Evolutionary conservation across 2,888 invertebrate species (phyloP).

Genomic region (Sarcophaga carnaria): DNA sequence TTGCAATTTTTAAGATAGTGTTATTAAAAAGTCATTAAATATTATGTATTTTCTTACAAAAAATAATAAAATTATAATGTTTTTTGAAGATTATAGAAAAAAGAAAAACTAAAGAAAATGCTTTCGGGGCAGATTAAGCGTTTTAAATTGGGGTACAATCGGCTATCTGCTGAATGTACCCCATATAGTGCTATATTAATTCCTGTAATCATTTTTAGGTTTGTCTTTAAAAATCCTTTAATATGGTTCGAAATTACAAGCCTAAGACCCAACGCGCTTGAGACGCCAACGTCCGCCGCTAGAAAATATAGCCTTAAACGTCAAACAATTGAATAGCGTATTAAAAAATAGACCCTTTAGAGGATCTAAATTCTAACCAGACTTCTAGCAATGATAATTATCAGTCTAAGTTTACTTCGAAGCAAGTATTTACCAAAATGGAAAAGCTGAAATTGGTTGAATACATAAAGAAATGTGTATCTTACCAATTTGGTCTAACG

Average conservation of each 20-base stretch:
- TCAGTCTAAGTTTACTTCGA: constrained; percentile 36
- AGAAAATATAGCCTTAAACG: constrained; percentile 44
- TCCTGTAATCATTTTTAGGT: too few species aligned
- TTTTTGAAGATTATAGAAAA: not conserved
- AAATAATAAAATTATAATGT: not conserved
- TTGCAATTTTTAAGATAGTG: constrained; percentile 21
- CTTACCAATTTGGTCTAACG: constrained; percentile 26
- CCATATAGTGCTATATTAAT: too few species aligned
- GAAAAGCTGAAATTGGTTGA: constrained; percentile 36
- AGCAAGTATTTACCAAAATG: constrained; percentile 38
- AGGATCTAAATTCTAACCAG: constrained; percentile 9
- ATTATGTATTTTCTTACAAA: not conserved
- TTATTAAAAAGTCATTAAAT: constrained; percentile 26
- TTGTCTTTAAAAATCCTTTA: too few species aligned
- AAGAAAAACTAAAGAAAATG: not conserved
- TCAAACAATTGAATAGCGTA: constrained; percentile 42
- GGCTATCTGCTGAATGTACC: too few species aligned
- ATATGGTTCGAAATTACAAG: too few species aligned
- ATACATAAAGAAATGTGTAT: constrained; percentile 49
- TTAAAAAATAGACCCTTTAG: constrained; percentile 22
- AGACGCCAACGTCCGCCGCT: constrained; percentile 38
- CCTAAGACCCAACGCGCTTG: not conserved
- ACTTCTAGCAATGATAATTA: constrained; percentile 23
- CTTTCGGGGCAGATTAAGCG: too few species aligned
- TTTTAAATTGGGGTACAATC: too few species aligned